phyloP scores from a whole-genome alignment of 2,113 vertebrate species.

The Sphaerodactylus townsendi region DNA sequence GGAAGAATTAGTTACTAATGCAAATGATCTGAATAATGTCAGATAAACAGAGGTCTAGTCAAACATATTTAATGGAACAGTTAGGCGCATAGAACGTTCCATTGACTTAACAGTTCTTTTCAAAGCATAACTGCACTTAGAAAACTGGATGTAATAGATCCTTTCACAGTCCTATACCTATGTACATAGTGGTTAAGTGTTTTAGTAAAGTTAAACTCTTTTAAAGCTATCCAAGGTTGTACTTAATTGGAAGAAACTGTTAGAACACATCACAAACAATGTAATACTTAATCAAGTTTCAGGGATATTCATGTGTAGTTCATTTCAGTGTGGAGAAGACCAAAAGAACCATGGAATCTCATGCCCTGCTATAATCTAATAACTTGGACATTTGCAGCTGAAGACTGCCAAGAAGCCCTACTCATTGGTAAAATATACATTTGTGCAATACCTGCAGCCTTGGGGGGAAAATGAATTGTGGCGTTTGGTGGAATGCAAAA shows the following conservation, averaged over 20 bases:
- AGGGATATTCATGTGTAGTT: background rate
- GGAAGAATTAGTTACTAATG: background rate
- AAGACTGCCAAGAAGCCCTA: background rate
- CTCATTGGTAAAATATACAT: background rate
- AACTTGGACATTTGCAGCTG: background rate
- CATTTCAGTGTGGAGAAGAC: too few species aligned
- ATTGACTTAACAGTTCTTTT: background rate
- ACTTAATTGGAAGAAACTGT: background rate
- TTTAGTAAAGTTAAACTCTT: background rate
- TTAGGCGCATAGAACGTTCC: background rate
- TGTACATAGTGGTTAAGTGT: background rate
- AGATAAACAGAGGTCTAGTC: background rate
- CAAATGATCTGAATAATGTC: background rate
- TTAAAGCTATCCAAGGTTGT: background rate
- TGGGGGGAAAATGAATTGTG: too few species aligned
- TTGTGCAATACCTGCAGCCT: background rate
- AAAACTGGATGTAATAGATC: background rate
- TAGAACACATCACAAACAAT: too few species aligned
- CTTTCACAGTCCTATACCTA: background rate
- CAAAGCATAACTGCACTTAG: background rate
- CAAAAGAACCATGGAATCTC: too few species aligned
- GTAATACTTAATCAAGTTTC: too few species aligned
- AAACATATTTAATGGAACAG: background rate
- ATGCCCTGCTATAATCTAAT: too few species aligned
- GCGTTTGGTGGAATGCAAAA: too few species aligned